A percentile compares a stretch with the other conserved stretches of the same genome.
Evolutionary conservation across 2,888 invertebrate species (phyloP).

Genomic region (Hemithea aestivaria): DNA sequence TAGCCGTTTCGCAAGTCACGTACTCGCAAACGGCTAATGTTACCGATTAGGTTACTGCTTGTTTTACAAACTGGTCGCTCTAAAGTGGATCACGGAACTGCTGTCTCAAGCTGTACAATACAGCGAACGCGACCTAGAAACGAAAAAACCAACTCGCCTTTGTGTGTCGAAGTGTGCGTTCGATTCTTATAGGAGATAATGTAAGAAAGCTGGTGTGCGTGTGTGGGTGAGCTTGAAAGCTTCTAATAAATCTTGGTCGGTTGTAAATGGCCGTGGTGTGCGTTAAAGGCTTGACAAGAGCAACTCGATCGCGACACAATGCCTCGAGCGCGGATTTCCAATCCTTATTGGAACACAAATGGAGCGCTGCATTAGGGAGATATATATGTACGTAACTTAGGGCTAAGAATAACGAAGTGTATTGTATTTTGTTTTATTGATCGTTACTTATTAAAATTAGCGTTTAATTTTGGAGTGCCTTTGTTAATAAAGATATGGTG

Average conservation of each 20-base stretch:
- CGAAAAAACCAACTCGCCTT: constrained; percentile 54
- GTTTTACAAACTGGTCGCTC: constrained; percentile 34
- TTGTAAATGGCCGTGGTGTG: constrained; percentile 43
- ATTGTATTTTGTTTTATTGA: constrained; percentile 1
- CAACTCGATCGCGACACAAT: constrained; percentile 58
- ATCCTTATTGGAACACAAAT: constrained; percentile 36
- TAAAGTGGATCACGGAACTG: constrained; percentile 60
- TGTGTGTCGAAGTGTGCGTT: constrained; percentile 40
- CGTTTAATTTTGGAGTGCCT: no score
- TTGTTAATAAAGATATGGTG: no score
- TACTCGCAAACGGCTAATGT: constrained; percentile 20
- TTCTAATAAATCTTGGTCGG: constrained; percentile 63
- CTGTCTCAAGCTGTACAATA: constrained; percentile 36
- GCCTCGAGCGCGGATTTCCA: constrained; percentile 50
- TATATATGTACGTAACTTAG: constrained; percentile 28
- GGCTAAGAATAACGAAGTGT: constrained; percentile 2
- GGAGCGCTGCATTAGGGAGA: constrained; percentile 32
- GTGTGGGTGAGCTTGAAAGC: constrained; percentile 64
- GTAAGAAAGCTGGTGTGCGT: constrained; percentile 18
- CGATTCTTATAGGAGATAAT: constrained; percentile 32
- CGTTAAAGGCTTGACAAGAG: constrained; percentile 45
- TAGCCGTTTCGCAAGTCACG: constrained; percentile 21
- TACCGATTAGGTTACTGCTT: constrained; percentile 27
- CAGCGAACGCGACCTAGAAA: constrained; percentile 45
- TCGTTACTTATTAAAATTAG: no score